Evolutionary conservation across 2,888 invertebrate genomes (phyloP).

Genomic region (Pediacus dermestoides): DNA sequence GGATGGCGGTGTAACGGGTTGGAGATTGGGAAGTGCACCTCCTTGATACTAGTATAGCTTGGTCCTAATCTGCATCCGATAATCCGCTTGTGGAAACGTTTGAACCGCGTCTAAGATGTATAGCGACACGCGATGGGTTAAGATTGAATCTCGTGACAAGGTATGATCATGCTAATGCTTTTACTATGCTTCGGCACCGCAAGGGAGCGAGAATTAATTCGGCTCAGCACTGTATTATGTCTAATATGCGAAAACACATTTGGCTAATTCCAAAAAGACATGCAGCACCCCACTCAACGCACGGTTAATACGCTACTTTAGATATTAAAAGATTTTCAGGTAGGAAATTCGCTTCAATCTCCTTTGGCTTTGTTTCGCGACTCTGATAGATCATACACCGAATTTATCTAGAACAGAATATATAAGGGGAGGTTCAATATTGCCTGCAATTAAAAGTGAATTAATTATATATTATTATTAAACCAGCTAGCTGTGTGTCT

Average conservation of each 20-base stretch:
- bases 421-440: too few relatives aligned
- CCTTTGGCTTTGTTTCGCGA: too few relatives aligned
- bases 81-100: constrained; percentile 50
- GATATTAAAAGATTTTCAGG: constrained; percentile 18
- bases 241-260: constrained; percentile 50
- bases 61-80: constrained; percentile 45
- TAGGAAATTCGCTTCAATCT: constrained; percentile 11
- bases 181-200: constrained; percentile 48
- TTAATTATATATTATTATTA: too few relatives aligned
- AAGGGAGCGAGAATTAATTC: constrained; percentile 47
- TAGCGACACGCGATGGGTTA: constrained; percentile 46
- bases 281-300: constrained; percentile 20
- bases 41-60: neutral
- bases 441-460: too few relatives aligned
- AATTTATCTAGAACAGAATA: too few relatives aligned
- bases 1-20: too few relatives aligned
- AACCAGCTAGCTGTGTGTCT: too few relatives aligned
- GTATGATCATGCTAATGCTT: constrained; percentile 51
- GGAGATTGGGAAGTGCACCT: neutral
- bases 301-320: constrained; percentile 14
- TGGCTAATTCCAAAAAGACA: constrained; percentile 41
- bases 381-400: too few relatives aligned
- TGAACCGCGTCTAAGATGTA: constrained; percentile 46
- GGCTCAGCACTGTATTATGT: constrained; percentile 48
- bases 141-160: constrained; percentile 46